A percentile compares a stretch with the other conserved stretches of the same genome.
Evolutionary conservation across 2,113 vertebrate species (phyloP).

Genomic region (Thomomys bottae): DNA sequence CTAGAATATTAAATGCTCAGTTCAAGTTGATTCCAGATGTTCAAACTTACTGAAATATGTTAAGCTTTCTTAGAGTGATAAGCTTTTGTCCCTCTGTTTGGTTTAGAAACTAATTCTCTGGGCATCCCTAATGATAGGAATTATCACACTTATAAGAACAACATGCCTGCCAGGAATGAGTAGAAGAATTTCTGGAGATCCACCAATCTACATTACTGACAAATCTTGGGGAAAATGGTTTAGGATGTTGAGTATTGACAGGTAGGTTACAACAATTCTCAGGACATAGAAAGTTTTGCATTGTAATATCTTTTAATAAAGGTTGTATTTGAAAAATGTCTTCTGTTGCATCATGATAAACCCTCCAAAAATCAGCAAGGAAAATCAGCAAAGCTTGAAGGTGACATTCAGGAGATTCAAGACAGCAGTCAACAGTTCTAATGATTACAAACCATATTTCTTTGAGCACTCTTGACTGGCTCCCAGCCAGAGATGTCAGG

Average conservation of each 20-base stretch:
- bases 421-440: not conserved
- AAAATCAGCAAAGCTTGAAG: not conserved
- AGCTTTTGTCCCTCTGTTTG: not conserved
- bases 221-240: not conserved
- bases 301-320: not conserved
- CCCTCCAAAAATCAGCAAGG: not conserved
- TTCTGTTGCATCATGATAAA: not conserved
- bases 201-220: not conserved
- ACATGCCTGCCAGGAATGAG: not conserved
- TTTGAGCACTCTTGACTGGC: not conserved
- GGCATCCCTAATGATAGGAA: not conserved
- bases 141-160: not conserved
- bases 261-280: not conserved
- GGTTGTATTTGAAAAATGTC: conserved; percentile 26
- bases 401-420: not conserved
- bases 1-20: conserved; percentile 38
- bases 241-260: not conserved
- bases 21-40: conserved; percentile 62
- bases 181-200: not conserved
- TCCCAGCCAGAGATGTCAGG: not conserved
- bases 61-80: conserved; percentile 31
- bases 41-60: conserved; percentile 43
- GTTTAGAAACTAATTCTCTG: conserved; percentile 12
- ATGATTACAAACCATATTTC: not conserved
- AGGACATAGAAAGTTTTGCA: not conserved